phyloP scores from a whole-genome alignment of 2,797 vertebrate species.

The Chromobotia macracanthus region DNA sequence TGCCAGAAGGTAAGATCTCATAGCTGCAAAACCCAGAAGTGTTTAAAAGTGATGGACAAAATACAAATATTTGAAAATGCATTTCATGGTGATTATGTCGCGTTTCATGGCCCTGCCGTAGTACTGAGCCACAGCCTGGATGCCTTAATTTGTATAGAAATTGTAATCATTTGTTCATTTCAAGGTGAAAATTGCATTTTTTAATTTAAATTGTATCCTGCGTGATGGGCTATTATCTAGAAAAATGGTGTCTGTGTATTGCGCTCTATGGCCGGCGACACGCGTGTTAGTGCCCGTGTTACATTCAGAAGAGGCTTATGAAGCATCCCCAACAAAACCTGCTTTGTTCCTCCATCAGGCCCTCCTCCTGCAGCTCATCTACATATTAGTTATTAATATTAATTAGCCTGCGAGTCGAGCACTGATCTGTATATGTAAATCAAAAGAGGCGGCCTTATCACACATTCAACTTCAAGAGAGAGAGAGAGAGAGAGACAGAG shows the following conservation, averaged over 20 bases:
- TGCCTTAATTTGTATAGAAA: conserved; percentile 99
- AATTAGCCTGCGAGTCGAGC: conserved; percentile 87
- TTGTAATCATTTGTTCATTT: conserved; percentile 99
- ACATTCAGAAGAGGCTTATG: conserved; percentile 93
- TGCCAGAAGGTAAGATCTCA: conserved; percentile 91
- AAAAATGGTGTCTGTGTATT: conserved; percentile 98
- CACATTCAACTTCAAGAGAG: conserved; percentile 58
- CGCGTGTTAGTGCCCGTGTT: conserved; percentile 93
- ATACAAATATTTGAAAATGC: conserved; percentile 99
- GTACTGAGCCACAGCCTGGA: conserved; percentile 98
- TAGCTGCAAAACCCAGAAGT: conserved; percentile 85
- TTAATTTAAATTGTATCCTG: conserved; percentile 98
- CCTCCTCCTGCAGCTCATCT: conserved; percentile 77
- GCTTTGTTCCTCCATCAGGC: conserved; percentile 77
- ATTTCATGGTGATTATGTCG: conserved; percentile 99
- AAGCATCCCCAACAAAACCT: conserved; percentile 87
- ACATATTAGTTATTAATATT: conserved; percentile 85
- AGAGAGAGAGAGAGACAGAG: neutral
- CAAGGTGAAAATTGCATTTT: conserved; percentile 99
- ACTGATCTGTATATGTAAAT: conserved; percentile 80
- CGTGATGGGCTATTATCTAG: conserved; percentile 91
- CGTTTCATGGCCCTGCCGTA: conserved; percentile 98
- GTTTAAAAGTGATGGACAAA: conserved; percentile 95
- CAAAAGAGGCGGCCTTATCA: conserved; percentile 1
- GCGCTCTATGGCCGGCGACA: conserved; percentile 90